phyloP scores from a whole-genome alignment of 2,797 vertebrate species.

The Phrynocephalus guinanensis region DNA sequence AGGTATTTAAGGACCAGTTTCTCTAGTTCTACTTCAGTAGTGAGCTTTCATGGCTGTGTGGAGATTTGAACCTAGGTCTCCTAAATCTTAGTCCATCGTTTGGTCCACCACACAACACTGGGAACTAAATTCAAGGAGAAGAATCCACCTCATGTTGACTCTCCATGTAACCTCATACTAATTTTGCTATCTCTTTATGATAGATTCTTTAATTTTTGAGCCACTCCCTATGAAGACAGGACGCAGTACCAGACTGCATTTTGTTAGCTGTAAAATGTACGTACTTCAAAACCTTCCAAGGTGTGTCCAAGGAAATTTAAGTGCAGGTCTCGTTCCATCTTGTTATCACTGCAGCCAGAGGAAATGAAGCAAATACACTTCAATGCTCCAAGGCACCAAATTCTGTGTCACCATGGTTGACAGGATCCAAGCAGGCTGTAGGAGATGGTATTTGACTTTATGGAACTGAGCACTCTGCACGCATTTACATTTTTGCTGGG shows the following conservation, averaged over 20 bases:
- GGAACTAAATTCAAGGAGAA: background rate
- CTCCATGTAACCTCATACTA: conserved; percentile 22
- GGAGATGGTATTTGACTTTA: conserved; percentile 90
- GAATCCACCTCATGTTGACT: conserved; percentile 8
- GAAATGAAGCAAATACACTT: conserved; percentile 92
- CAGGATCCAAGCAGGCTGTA: conserved; percentile 83
- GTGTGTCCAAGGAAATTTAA: conserved; percentile 82
- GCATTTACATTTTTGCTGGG: conserved; percentile 86
- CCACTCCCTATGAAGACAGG: conserved; percentile 54
- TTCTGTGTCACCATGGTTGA: conserved; percentile 87
- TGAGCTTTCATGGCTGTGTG: too few species aligned
- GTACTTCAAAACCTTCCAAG: conserved; percentile 64
- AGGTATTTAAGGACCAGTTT: too few species aligned
- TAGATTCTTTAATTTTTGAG: conserved; percentile 12
- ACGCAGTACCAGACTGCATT: conserved; percentile 56
- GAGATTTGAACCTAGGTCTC: too few species aligned
- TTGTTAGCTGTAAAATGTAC: conserved; percentile 68
- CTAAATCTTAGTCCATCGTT: too few species aligned
- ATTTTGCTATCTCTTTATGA: background rate
- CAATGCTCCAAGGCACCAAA: conserved; percentile 92
- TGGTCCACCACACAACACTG: background rate
- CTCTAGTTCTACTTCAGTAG: too few species aligned
- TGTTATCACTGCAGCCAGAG: conserved; percentile 83
- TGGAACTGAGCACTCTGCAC: conserved; percentile 88
- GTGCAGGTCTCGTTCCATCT: conserved; percentile 85